phyloP scores from a whole-genome alignment of 2,113 vertebrate species.

The Thunnus thynnus region DNA sequence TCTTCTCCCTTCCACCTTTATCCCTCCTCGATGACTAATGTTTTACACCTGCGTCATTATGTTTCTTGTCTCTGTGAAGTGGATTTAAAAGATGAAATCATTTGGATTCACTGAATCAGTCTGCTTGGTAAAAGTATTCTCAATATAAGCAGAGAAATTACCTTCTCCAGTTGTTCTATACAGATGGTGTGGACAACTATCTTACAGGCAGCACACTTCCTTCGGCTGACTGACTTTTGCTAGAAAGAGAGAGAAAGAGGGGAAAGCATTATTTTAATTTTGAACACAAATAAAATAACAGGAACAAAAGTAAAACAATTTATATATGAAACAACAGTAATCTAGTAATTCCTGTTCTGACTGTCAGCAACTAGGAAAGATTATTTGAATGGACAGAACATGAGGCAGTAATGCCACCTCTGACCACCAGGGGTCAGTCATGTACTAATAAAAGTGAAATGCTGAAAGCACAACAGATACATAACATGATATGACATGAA shows the following conservation, averaged over 20 bases:
- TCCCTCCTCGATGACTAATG: not conserved
- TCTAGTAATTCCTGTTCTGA: not conserved
- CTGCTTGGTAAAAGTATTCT: not conserved
- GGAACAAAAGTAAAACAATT: not conserved
- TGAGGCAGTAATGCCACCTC: not conserved
- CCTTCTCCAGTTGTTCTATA: conserved; percentile 95
- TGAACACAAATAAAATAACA: not conserved
- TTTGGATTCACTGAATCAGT: not conserved
- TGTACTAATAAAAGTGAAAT: not conserved
- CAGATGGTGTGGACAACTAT: conserved; percentile 94
- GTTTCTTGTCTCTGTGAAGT: not conserved
- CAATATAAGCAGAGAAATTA: conserved; percentile 54
- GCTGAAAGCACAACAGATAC: not conserved
- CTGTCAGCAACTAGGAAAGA: not conserved
- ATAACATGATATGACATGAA: not conserved
- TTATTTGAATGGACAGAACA: too few species aligned
- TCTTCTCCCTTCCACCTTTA: not conserved
- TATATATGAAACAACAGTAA: not conserved
- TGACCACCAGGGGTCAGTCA: conserved; percentile 34
- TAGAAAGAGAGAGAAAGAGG: conserved; percentile 50
- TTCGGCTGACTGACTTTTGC: conserved; percentile 93
- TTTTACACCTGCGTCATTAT: not conserved
- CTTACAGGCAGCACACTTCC: conserved; percentile 96
- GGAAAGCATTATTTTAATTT: not conserved
- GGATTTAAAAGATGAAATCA: not conserved